Conservation (phyloP, 2,113 vertebrate species). For the Actinemys pallida region DNA sequence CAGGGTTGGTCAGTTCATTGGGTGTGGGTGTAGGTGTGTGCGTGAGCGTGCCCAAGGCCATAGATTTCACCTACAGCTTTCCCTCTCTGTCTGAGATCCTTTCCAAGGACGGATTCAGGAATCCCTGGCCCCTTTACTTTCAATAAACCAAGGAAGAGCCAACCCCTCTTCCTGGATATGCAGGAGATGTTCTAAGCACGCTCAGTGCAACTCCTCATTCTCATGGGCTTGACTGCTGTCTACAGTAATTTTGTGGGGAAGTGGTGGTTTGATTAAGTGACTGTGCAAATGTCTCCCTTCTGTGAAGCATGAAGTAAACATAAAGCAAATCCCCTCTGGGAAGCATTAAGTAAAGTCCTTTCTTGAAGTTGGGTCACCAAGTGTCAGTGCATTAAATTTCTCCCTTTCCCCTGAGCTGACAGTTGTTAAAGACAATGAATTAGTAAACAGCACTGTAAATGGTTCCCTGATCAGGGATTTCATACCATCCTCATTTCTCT, state of each 20-base stretch:
- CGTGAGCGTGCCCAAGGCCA: not conserved
- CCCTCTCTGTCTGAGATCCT: not conserved
- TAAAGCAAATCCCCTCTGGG: not conserved
- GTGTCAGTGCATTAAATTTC: not conserved
- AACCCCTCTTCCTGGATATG: not conserved
- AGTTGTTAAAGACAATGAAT: not conserved
- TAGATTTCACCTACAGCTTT: not conserved
- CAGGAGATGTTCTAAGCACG: not conserved
- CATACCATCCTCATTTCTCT: not conserved
- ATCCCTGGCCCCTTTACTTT: not conserved
- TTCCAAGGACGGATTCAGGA: not conserved
- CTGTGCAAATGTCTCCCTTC: not conserved
- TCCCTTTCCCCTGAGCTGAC: not conserved
- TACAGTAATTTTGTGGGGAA: not conserved
- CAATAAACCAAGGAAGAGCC: not conserved
- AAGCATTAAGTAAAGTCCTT: fast-evolving
- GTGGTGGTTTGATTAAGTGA: not conserved
- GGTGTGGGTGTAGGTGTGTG: not conserved
- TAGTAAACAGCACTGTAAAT: fast-evolving
- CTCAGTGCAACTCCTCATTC: not conserved
- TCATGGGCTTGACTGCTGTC: not conserved
- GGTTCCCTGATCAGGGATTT: fast-evolving
- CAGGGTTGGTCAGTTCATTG: not conserved
- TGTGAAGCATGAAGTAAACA: not conserved
- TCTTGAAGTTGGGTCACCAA: not conserved